Evolutionary conservation across 2,113 vertebrate species (phyloP).

Genomic region (Protobothrops mucrosquamatus): DNA sequence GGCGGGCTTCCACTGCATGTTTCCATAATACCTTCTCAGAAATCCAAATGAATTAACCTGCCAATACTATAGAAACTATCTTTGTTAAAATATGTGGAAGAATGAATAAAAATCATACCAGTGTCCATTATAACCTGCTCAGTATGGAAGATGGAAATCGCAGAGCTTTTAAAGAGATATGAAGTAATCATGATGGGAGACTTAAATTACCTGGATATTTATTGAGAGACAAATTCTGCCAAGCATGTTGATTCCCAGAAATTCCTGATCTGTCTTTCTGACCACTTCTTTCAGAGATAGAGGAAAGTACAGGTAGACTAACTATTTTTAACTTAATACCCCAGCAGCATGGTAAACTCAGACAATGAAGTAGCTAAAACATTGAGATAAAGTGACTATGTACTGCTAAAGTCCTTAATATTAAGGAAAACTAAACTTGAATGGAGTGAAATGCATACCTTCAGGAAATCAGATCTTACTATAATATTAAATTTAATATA

Average conservation of each 20-base stretch:
- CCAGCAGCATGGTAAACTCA: background rate
- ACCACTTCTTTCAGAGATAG: background rate
- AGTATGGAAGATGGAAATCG: background rate
- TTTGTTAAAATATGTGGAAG: background rate
- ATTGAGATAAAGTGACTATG: background rate
- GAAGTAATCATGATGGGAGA: background rate
- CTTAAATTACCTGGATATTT: background rate
- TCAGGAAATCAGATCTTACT: background rate
- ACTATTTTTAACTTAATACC: background rate
- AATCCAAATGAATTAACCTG: background rate
- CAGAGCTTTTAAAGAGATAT: background rate
- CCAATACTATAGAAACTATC: background rate
- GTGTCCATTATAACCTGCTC: background rate
- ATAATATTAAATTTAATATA: background rate
- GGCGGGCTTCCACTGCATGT: background rate
- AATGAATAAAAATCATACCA: background rate
- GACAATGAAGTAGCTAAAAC: background rate
- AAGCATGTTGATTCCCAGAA: background rate
- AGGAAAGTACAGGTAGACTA: background rate
- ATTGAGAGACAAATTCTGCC: background rate
- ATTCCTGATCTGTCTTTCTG: background rate
- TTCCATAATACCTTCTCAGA: background rate
- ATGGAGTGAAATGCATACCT: background rate
- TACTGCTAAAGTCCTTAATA: background rate
- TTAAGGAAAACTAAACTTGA: background rate